These are phyloP conservation scores for Ceratosolen fusciceps DNA, from an alignment of 1,140 invertebrate genomes.

Conservation along the genomic window DNA sequence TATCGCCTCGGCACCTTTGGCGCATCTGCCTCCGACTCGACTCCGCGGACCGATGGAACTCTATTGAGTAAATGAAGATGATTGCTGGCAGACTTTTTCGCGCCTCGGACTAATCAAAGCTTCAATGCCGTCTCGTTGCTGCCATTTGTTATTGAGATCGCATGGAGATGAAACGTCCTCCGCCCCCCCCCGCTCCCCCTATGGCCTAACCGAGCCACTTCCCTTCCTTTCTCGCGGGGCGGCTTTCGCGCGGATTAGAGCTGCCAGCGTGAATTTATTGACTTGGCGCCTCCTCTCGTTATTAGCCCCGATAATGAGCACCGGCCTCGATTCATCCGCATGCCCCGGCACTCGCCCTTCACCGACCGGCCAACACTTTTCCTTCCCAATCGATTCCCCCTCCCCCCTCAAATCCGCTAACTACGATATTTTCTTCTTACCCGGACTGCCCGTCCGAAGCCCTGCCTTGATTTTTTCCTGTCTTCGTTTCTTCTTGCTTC, in stretches of 20 bases:
- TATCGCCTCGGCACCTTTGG: background rate
- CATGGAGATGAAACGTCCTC: background rate
- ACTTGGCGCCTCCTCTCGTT: background rate
- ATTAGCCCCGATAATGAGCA: background rate
- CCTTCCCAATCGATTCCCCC: too few relatives aligned
- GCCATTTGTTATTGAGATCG: constrained; percentile 40
- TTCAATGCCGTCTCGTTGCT: constrained; percentile 33
- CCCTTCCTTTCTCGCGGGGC: background rate
- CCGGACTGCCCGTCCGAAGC: too few relatives aligned
- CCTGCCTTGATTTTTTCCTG: too few relatives aligned
- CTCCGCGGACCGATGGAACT: constrained; percentile 13
- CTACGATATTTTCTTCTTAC: too few relatives aligned
- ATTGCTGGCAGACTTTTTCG: constrained; percentile 38
- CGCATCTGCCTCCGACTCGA: background rate
- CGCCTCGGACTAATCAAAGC: constrained; percentile 33
- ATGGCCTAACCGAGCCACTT: too few relatives aligned
- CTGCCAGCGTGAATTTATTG: background rate
- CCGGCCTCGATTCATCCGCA: background rate
- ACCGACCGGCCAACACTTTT: background rate
- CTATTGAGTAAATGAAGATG: constrained; percentile 26
- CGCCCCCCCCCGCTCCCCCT: background rate
- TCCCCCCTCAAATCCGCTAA: too few relatives aligned
- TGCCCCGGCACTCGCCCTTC: background rate
- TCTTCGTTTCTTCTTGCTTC: too few relatives aligned
- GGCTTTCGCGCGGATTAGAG: background rate